These are phyloP conservation scores for Mobula hypostoma DNA, from an alignment of 2,113 vertebrate genomes.

Conservation along the genomic window DNA sequence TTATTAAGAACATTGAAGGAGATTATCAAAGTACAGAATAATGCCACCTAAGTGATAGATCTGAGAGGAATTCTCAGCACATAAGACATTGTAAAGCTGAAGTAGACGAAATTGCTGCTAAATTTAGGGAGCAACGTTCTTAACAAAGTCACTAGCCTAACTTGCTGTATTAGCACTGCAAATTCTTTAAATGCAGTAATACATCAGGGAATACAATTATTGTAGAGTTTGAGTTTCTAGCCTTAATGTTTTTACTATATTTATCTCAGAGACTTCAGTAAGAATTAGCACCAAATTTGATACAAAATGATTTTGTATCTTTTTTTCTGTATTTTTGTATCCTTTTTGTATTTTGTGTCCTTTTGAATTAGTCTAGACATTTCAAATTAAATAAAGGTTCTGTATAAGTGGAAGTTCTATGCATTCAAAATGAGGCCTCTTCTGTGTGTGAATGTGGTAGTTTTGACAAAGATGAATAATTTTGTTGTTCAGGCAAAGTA, in stretches of 20 bases:
- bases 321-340: too few relatives aligned
- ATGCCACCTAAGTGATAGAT: not conserved
- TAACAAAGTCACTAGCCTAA: not conserved
- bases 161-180: not conserved
- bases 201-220: not conserved
- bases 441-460: not conserved
- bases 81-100: not conserved
- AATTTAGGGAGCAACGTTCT: not conserved
- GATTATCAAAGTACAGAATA: not conserved
- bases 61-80: not conserved
- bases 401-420: not conserved
- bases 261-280: not conserved
- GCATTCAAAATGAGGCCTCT: slow-evolving; percentile 9
- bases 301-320: not conserved
- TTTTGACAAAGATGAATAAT: slow-evolving; percentile 33
- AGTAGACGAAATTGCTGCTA: not conserved
- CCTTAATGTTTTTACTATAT: not conserved
- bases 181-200: not conserved
- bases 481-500: slow-evolving; percentile 9
- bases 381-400: slow-evolving; percentile 16
- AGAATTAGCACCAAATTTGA: not conserved
- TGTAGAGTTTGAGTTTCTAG: not conserved
- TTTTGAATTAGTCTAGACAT: slow-evolving; percentile 21
- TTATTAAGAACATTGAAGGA: not conserved
- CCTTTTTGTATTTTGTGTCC: not conserved